These are phyloP conservation scores for Temnothorax longispinosus DNA, from an alignment of 1,140 invertebrate genomes.

Conservation along the genomic window DNA sequence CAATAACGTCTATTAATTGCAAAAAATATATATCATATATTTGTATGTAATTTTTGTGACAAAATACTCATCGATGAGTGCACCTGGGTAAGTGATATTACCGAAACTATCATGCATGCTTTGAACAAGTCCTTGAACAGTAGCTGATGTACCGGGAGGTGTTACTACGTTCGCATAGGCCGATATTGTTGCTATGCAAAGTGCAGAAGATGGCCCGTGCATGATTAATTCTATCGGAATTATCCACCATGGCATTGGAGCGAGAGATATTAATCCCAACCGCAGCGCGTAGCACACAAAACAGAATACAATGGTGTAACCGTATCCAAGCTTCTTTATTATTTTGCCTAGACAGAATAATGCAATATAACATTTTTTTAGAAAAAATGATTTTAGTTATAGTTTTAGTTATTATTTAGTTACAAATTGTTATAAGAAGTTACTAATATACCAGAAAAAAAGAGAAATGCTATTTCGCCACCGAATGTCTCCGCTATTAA, in stretches of 20 bases:
- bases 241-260: conserved; percentile 91
- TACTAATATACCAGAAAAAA: conserved; percentile 75
- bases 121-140: conserved; percentile 92
- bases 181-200: conserved; percentile 92
- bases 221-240: conserved; percentile 89
- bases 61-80: too few species aligned
- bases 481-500: conserved; percentile 81
- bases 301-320: conserved; percentile 89
- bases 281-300: conserved; percentile 90
- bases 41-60: too few species aligned
- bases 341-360: conserved; percentile 87
- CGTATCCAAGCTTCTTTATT: conserved; percentile 90
- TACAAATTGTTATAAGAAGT: too few species aligned
- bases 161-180: conserved; percentile 91
- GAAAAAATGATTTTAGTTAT: neutral
- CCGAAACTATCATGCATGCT: conserved; percentile 93
- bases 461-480: conserved; percentile 91
- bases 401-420: too few species aligned
- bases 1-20: too few species aligned
- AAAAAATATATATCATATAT: too few species aligned
- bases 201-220: conserved; percentile 92
- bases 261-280: conserved; percentile 89
- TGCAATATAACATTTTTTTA: neutral
- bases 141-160: conserved; percentile 91
- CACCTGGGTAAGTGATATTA: conserved; percentile 76